Evolutionary conservation across 2,113 vertebrate species (phyloP), one percentile per base, ranked within the genome.

Genomic region (Malaclemys terrapin): DNA sequence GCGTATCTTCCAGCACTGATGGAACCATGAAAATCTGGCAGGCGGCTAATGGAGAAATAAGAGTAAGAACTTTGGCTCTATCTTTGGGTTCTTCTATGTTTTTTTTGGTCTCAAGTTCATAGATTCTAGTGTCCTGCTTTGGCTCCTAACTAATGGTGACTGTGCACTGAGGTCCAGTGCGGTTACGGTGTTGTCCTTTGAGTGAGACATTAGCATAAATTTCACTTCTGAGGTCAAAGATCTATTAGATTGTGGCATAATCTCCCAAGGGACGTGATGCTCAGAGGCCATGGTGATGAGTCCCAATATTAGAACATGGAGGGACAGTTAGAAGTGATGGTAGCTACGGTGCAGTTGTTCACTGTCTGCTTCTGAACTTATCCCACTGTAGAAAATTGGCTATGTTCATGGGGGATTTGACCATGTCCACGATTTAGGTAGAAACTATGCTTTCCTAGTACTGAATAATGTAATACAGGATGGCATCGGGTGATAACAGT

Each of bases 1-100:
- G 98, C 0, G 98, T 99, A 14, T 98, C 98, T 24, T 95, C 98
- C 89, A 98, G 98, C 91, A 97, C 98, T 0, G 98, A 99, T 78
- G 98, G 98, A 29, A 98, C 96, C 79, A 98, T 99, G 98, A 98
- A 98, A 90, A 97, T 99, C 96, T 99, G 98, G 98, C 98, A 99
- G 95, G 98, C 98, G 87, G 97, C 98, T 1, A 99, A 98, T 6
- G 98, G 98, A 96, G 98, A 99, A 89, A 97, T 98, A 79, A 98
- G 98, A 96, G 98, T 98, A 98, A 98, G 98, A 90, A 9, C 72
- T 7, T 52, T 65, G 25, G 22, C 84, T 94, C 45, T 10, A 12
- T 52, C 42, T 35, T 45, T 5, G 19, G 24, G 1, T 20, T 31
- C 45, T 52, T 72, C 19, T 35, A 8, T n/a, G 31, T 42, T 81